Evolutionary conservation across 2,888 invertebrate species (phyloP).

Genomic region (Clostera curtula): DNA sequence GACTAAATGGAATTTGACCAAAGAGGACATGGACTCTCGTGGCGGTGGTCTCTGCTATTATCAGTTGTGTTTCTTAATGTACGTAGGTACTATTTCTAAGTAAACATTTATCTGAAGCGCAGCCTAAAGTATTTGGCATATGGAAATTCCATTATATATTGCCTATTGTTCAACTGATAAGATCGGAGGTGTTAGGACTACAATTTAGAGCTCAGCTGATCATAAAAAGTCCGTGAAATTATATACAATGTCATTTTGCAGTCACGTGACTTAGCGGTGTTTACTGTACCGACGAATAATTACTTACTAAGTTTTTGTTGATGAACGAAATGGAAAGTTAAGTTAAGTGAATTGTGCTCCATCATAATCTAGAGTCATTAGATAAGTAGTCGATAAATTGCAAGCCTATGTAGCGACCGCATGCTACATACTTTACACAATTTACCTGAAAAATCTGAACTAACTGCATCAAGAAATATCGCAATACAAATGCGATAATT

Average conservation of each 20-base stretch:
- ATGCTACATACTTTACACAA: no score
- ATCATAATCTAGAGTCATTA: no score
- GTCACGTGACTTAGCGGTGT: neutral
- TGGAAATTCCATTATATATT: neutral
- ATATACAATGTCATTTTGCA: conserved; percentile 1
- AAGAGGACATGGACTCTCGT: conserved; percentile 38
- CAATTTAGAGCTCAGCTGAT: no score
- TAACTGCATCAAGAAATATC: no score
- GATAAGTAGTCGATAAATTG: no score
- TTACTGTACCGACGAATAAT: neutral
- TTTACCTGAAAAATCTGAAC: no score
- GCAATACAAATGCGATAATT: no score
- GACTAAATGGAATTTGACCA: conserved; percentile 56
- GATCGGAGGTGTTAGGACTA: no score
- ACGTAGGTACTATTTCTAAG: conserved; percentile 25
- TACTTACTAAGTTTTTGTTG: neutral
- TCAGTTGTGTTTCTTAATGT: conserved; percentile 58
- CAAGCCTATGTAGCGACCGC: no score
- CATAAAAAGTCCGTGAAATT: neutral
- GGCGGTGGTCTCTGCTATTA: conserved; percentile 60
- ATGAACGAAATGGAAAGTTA: no score
- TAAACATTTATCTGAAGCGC: no score
- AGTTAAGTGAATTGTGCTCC: no score
- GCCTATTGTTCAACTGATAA: conserved; percentile 1
- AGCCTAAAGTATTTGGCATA: neutral